phyloP scores from a whole-genome alignment of 92 coral and sea anemone species.

The Actinostola sp. region DNA sequence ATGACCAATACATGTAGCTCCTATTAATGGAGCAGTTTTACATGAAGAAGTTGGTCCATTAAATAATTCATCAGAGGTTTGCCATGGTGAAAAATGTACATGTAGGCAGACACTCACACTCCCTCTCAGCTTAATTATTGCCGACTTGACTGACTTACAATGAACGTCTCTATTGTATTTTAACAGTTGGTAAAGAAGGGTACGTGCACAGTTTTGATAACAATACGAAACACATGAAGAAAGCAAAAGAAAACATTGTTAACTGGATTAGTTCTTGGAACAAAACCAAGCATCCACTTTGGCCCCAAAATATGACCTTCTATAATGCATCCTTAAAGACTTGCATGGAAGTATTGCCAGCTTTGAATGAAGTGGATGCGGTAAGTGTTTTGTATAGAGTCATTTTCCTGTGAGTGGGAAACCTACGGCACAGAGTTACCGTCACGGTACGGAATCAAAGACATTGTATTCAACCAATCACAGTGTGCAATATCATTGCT shows the following conservation, averaged over 20 bases:
- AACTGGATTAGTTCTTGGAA: slow-evolving; percentile 42
- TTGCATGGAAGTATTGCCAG: slow-evolving; percentile 7
- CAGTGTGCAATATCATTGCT: too few species aligned
- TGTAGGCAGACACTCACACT: too few species aligned
- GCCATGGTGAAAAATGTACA: too few species aligned
- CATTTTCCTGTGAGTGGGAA: too few species aligned
- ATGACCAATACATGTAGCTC: too few species aligned
- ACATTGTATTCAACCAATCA: too few species aligned
- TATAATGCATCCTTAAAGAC: slow-evolving; percentile 10
- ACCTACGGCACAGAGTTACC: too few species aligned
- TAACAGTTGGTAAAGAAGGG: slow-evolving; percentile 39
- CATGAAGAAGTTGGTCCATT: too few species aligned
- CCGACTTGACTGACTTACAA: neutral
- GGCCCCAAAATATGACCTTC: slow-evolving; percentile 48
- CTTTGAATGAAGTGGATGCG: slow-evolving; percentile 11
- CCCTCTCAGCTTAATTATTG: neutral
- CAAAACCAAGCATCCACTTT: slow-evolving; percentile 4
- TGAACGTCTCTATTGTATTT: neutral
- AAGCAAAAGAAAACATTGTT: slow-evolving; percentile 27
- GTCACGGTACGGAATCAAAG: too few species aligned
- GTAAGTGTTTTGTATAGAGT: too few species aligned
- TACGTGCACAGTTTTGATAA: slow-evolving; percentile 44
- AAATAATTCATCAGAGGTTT: too few species aligned
- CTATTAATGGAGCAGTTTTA: too few species aligned
- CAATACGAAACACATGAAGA: slow-evolving; percentile 32